phyloP scores from a whole-genome alignment of 2,113 vertebrate species.

The Anser cygnoides region DNA sequence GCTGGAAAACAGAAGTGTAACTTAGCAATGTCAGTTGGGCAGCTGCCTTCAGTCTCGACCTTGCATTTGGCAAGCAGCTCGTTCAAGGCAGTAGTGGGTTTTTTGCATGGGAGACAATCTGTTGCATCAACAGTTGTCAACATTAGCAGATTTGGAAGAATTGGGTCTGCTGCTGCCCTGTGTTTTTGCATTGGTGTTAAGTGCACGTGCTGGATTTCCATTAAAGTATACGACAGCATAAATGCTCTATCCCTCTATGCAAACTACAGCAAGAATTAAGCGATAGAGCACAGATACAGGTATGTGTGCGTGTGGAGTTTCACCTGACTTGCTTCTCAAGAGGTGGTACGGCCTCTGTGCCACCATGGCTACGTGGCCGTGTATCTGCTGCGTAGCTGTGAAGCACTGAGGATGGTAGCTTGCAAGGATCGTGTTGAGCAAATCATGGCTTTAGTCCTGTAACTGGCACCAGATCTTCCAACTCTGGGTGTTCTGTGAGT shows the following conservation, averaged over 20 bases:
- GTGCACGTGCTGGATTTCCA: background rate
- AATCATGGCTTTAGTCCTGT: background rate
- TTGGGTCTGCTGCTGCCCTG: background rate
- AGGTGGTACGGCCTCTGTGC: background rate
- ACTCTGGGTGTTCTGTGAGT: background rate
- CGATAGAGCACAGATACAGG: background rate
- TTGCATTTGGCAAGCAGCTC: background rate
- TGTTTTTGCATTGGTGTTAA: background rate
- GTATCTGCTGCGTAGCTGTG: background rate
- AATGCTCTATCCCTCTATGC: background rate
- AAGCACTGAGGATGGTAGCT: background rate
- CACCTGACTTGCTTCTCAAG: background rate
- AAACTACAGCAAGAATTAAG: background rate
- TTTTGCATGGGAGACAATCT: background rate
- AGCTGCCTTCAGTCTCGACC: background rate
- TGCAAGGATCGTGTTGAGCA: background rate
- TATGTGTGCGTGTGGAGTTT: accelerated
- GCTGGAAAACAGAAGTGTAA: background rate
- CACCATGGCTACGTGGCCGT: accelerated
- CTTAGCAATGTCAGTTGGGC: background rate
- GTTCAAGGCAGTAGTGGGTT: background rate
- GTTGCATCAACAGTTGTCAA: background rate
- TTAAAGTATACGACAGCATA: background rate
- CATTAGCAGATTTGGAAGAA: background rate
- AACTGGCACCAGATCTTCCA: background rate